These are phyloP conservation scores for Melanotaenia pygmaea DNA, from an alignment of 2,797 vertebrate genomes.

Conservation along the genomic window DNA sequence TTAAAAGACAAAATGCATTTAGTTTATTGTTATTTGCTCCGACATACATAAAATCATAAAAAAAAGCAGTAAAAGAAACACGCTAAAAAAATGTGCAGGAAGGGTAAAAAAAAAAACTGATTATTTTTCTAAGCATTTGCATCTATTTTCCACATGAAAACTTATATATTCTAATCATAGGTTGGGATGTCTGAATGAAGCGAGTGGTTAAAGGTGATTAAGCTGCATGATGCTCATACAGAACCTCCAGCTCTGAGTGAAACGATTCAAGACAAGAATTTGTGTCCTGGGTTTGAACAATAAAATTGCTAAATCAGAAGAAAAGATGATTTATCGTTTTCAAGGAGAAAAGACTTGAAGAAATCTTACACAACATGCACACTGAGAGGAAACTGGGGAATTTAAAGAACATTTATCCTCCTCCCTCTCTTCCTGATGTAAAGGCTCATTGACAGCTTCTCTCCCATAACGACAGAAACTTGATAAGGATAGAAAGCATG, in stretches of 20 bases:
- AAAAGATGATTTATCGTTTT: background rate
- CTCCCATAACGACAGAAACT: constrained; percentile 48
- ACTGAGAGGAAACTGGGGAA: background rate
- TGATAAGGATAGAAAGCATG: constrained; percentile 53
- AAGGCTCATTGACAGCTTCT: constrained; percentile 47
- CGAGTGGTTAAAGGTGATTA: background rate
- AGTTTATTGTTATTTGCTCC: too few species aligned
- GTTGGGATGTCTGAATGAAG: background rate
- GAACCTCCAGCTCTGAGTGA: background rate
- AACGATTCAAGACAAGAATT: background rate
- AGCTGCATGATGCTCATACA: background rate
- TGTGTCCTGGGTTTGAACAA: constrained; percentile 2
- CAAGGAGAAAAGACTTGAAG: background rate
- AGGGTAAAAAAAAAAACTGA: too few species aligned
- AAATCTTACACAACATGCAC: background rate
- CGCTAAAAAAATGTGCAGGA: too few species aligned
- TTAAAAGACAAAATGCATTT: background rate
- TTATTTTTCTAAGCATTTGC: too few species aligned
- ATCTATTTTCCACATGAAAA: too few species aligned
- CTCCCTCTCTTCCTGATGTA: constrained; percentile 14
- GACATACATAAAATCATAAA: too few species aligned
- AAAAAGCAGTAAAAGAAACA: too few species aligned
- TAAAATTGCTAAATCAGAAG: background rate
- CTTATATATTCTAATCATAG: background rate
- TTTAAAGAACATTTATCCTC: constrained; percentile 8